phyloP scores from a whole-genome alignment of 2,797 vertebrate genomes.

The Oryzias sinensis region DNA sequence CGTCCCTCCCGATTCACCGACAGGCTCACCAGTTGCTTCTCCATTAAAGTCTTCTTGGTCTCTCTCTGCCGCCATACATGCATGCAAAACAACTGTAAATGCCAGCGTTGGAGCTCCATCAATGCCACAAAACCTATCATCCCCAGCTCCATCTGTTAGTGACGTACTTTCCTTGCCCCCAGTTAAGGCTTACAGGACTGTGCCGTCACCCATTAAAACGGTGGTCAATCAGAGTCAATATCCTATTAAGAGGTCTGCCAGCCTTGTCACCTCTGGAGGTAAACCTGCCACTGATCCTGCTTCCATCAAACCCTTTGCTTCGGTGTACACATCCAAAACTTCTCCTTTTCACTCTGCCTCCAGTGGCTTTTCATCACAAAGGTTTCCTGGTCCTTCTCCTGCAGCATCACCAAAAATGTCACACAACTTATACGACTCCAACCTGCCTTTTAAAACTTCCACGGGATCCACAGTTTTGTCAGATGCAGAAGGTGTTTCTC shows the following conservation, averaged over 20 bases:
- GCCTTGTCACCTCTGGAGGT: slow-evolving; percentile 79
- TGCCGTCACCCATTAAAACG: slow-evolving; percentile 97
- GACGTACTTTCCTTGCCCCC: slow-evolving; percentile 90
- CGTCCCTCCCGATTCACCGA: slow-evolving; percentile 86
- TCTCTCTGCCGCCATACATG: slow-evolving; percentile 61
- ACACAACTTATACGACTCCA: slow-evolving; percentile 89
- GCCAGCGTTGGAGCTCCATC: slow-evolving; percentile 84
- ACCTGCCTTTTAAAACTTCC: slow-evolving; percentile 88
- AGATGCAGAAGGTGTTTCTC: slow-evolving; percentile 69
- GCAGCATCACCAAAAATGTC: slow-evolving; percentile 89
- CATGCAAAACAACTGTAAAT: slow-evolving; percentile 90
- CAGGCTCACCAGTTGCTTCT: slow-evolving; percentile 96
- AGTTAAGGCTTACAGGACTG: slow-evolving; percentile 92
- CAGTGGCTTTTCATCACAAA: slow-evolving; percentile 88
- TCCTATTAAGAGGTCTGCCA: slow-evolving; percentile 84
- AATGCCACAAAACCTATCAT: slow-evolving; percentile 68
- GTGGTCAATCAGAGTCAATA: slow-evolving; percentile 92
- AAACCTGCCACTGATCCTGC: slow-evolving; percentile 86
- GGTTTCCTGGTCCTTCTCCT: slow-evolving; percentile 84
- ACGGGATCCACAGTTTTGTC: slow-evolving; percentile 76
- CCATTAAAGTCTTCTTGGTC: slow-evolving; percentile 96
- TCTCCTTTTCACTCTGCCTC: slow-evolving; percentile 83
- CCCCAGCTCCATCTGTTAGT: slow-evolving; percentile 91
- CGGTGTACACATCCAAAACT: slow-evolving; percentile 87
- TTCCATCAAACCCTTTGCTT: slow-evolving; percentile 88